Percentiles rank a stretch among this genome's conserved stretches.
Conservation (phyloP, 2,113 vertebrate genomes). For the Cololabis saira region DNA sequence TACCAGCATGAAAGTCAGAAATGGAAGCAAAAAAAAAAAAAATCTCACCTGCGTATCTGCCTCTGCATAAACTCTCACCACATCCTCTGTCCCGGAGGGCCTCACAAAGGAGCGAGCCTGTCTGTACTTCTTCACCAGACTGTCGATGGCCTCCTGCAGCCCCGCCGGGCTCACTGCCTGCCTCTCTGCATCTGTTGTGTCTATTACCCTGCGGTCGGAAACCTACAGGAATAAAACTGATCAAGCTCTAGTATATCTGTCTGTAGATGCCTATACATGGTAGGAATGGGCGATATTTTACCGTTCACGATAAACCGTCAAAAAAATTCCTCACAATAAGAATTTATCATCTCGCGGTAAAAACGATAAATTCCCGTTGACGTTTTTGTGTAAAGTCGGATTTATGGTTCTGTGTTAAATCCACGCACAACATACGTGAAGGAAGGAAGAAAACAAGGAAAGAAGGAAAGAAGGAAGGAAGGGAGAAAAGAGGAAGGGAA, state of each 20-base stretch:
- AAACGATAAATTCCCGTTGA: too few species aligned
- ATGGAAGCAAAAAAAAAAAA: neutral
- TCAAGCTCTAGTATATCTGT: neutral
- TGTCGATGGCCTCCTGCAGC: conserved; percentile 88
- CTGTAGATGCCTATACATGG: too few species aligned
- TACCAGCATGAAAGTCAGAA: neutral
- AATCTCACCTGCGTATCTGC: conserved; percentile 90
- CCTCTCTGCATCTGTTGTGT: conserved; percentile 90
- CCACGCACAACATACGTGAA: too few species aligned
- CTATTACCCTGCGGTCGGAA: conserved; percentile 87
- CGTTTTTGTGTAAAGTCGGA: too few species aligned
- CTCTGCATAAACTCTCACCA: conserved; percentile 92
- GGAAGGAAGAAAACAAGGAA: too few species aligned
- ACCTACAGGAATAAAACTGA: conserved; percentile 75
- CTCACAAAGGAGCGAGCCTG: conserved; percentile 90
- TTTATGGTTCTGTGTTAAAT: too few species aligned
- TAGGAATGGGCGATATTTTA: too few species aligned
- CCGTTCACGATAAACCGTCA: too few species aligned
- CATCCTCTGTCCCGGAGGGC: conserved; percentile 95
- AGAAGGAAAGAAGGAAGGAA: too few species aligned
- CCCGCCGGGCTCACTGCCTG: conserved; percentile 83
- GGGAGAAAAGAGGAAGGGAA: too few species aligned
- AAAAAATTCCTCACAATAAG: too few species aligned
- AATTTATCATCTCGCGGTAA: too few species aligned
- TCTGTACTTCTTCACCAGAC: conserved; percentile 83